Evolutionary conservation across 2,888 invertebrate species (phyloP).

Genomic region (Vanessa cardui): DNA sequence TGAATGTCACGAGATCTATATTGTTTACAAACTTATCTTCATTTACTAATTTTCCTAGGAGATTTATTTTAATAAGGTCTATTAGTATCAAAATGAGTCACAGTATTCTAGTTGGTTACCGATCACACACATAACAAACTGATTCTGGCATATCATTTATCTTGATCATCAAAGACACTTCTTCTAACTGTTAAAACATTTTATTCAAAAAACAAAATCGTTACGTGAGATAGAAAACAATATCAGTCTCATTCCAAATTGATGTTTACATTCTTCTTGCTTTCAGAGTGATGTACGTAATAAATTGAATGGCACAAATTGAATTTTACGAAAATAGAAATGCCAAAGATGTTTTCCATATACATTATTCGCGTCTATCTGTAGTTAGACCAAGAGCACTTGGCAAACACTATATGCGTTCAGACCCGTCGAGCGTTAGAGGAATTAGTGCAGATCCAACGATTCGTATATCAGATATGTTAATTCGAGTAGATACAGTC

Average conservation of each 20-base stretch:
- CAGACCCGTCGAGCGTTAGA: slow-evolving; percentile 17
- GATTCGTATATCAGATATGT: slow-evolving; percentile 27
- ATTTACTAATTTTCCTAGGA: not conserved
- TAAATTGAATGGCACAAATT: not conserved
- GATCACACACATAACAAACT: too few species aligned
- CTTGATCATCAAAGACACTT: too few species aligned
- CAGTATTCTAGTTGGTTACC: too few species aligned
- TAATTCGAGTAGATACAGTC: slow-evolving; percentile 13
- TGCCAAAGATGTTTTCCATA: slow-evolving; percentile 11
- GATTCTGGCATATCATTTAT: too few species aligned
- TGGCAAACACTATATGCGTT: slow-evolving; percentile 31
- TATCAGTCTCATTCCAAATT: too few species aligned
- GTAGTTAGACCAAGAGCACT: slow-evolving; percentile 16
- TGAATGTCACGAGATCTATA: not conserved
- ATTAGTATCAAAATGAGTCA: too few species aligned
- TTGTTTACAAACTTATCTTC: not conserved
- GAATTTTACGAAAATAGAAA: slow-evolving; percentile 4
- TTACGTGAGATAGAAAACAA: too few species aligned
- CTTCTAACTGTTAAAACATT: too few species aligned
- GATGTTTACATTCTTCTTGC: too few species aligned
- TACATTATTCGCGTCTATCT: slow-evolving; percentile 14
- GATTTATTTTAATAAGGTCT: not conserved
- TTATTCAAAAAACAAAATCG: too few species aligned
- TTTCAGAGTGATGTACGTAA: not conserved
- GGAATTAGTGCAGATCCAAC: slow-evolving; percentile 28